phyloP scores from a whole-genome alignment of 1,140 invertebrate genomes.

The Ylistrum balloti region DNA sequence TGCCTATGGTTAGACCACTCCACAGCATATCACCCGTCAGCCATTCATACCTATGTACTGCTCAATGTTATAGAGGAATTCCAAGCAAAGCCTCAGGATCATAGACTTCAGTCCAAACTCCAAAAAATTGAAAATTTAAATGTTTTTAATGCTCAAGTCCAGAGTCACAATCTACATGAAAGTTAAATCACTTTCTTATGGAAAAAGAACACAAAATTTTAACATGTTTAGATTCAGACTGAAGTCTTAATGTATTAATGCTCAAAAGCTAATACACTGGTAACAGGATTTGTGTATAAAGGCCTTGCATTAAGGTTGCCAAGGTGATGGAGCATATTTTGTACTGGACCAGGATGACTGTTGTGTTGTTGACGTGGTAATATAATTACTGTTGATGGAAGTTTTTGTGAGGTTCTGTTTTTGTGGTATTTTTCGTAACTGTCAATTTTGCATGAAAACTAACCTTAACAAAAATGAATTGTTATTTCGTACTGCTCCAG shows the following conservation, averaged over 20 bases:
- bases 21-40: neutral
- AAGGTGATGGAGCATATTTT: slow-evolving; percentile 3
- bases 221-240: neutral
- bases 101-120: neutral
- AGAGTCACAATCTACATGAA: too few relatives aligned
- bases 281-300: neutral
- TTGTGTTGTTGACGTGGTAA: neutral
- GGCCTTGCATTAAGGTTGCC: neutral
- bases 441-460: slow-evolving; percentile 20
- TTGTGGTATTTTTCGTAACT: slow-evolving; percentile 34
- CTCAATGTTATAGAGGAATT: neutral
- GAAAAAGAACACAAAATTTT: too few relatives aligned
- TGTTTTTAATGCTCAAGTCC: too few relatives aligned
- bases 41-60: neutral
- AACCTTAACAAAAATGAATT: slow-evolving; percentile 2
- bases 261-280: neutral
- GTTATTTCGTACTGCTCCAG: neutral
- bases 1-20: neutral
- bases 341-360: neutral
- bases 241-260: neutral
- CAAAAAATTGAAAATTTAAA: neutral
- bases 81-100: neutral
- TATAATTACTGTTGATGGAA: neutral
- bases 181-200: too few relatives aligned
- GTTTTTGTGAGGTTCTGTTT: slow-evolving; percentile 12